A percentile compares a stretch with the other conserved stretches of the same genome.
Evolutionary conservation across 2,113 vertebrate species (phyloP).

Genomic region (Amphiprion ocellaris): DNA sequence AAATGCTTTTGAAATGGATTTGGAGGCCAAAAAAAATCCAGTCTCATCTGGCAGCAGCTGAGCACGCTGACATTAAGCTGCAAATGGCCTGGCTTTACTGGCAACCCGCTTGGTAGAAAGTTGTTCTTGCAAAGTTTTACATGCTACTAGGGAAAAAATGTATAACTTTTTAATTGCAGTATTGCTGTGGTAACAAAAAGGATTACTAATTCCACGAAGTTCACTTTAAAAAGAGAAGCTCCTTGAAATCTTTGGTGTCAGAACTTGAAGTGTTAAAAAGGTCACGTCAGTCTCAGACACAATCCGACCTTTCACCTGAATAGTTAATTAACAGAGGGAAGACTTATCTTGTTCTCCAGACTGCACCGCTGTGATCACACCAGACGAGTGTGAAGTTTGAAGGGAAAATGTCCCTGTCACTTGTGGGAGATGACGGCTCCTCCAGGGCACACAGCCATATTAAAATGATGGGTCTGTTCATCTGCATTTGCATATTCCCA

Average conservation of each 20-base stretch:
- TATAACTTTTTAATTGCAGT: background rate
- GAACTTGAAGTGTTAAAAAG: slow-evolving; percentile 20
- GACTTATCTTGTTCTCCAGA: slow-evolving; percentile 35
- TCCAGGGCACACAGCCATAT: slow-evolving; percentile 38
- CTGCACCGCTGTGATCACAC: slow-evolving; percentile 17
- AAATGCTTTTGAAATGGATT: background rate
- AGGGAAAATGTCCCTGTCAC: slow-evolving; percentile 50
- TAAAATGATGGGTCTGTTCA: slow-evolving; percentile 20
- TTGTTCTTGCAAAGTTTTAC: background rate
- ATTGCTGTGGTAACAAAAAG: background rate
- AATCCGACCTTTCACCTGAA: slow-evolving; percentile 31
- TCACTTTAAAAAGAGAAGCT: background rate
- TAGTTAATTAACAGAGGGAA: slow-evolving; percentile 42
- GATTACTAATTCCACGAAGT: background rate
- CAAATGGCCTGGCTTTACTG: background rate
- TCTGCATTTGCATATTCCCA: slow-evolving; percentile 63
- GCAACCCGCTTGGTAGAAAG: background rate
- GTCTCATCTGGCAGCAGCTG: background rate
- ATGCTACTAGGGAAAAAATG: too few relatives aligned
- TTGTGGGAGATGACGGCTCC: slow-evolving; percentile 43
- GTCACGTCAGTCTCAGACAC: slow-evolving; percentile 17
- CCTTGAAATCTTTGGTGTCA: background rate
- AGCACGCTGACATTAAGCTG: background rate
- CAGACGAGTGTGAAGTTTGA: slow-evolving; percentile 2
- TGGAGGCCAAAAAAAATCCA: background rate